Evolutionary conservation across 1,140 invertebrate genomes (phyloP).

Genomic region (Meloidogyne chitwoodi): DNA sequence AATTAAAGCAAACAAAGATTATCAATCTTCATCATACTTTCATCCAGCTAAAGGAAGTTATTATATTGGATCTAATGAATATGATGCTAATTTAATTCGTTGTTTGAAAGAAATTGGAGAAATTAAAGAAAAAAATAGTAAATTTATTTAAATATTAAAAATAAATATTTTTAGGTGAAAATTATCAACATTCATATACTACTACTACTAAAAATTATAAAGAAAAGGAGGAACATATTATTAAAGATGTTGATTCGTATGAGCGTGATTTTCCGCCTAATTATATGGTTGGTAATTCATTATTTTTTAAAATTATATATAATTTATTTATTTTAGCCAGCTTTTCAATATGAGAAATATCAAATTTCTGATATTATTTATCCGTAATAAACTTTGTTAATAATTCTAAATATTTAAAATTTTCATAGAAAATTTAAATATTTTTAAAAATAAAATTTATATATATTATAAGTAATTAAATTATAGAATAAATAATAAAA

Average conservation of each 20-base stretch:
- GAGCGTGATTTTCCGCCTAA: not conserved
- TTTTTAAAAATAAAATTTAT: not conserved
- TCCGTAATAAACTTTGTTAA: not conserved
- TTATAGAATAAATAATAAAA: not conserved
- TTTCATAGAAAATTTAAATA: not conserved
- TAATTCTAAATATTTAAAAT: too few relatives aligned
- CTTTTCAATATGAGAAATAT: not conserved
- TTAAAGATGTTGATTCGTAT: not conserved
- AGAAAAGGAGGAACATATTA: not conserved
- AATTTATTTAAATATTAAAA: not conserved
- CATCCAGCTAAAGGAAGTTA: not conserved
- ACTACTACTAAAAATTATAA: not conserved
- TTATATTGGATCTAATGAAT: not conserved
- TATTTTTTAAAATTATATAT: not conserved
- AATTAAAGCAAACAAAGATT: not conserved
- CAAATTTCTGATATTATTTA: not conserved
- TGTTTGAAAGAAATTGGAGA: not conserved
- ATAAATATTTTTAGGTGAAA: not conserved
- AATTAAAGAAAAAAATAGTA: not conserved
- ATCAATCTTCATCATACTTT: not conserved
- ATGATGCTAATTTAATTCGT: not conserved
- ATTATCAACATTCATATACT: not conserved
- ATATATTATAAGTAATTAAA: not conserved
- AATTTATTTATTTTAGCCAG: not conserved
- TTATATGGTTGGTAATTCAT: not conserved